Evolutionary conservation across 2,797 vertebrate species (phyloP), one percentile per base, ranked within the genome.

Genomic region (Acomys russatus): DNA sequence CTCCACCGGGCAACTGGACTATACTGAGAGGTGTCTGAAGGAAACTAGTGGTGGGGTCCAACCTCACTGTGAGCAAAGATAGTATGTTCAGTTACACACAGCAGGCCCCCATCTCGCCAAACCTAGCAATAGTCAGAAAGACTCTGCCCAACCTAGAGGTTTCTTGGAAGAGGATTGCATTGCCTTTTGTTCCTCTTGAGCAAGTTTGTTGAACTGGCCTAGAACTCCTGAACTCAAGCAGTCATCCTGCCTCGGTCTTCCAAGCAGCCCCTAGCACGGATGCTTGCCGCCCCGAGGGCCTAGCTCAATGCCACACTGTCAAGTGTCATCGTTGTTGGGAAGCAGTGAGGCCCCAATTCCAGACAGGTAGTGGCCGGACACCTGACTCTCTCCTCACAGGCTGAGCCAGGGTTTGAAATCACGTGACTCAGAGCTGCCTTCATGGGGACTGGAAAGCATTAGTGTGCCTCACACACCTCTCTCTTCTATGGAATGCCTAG

Each of bases 391-490:
- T 1, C 87, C 66, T 80, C 93, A 64, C 74, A 51, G 93, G 59
- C 28, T 0, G 17, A 28, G 44, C 38, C 54, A 78, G 79, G 83
- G 71, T 95, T 91, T 54, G 98, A 92, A 95, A 80, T 89, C 0
- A 0, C 77, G 61, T 97, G 96, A 97, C 94, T 89, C 74, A 70
- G 97, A 97, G 95, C 95, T 84, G 89, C 97, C 97, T 98, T 95
- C 96, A 85, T 95, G 96, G 90, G 97, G 98, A 97, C 97, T 97
- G 97, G 98, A 98, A 98, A 91, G 90, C 90, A 98, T 98, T 97
- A 97, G 92, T 94, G 88, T 49, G 91, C 93, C 97, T 98, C 97
- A 79, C 80, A 94, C 88, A 86, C 97, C 97, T 59, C 92, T 90
- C 90, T 97, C 92, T 51, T 76, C 98, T 97, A 98, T 91, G 93